Percentiles rank a stretch among this genome's conserved stretches.
Conservation (phyloP, 2,888 invertebrate species). For the Melinaea marsaeus region DNA sequence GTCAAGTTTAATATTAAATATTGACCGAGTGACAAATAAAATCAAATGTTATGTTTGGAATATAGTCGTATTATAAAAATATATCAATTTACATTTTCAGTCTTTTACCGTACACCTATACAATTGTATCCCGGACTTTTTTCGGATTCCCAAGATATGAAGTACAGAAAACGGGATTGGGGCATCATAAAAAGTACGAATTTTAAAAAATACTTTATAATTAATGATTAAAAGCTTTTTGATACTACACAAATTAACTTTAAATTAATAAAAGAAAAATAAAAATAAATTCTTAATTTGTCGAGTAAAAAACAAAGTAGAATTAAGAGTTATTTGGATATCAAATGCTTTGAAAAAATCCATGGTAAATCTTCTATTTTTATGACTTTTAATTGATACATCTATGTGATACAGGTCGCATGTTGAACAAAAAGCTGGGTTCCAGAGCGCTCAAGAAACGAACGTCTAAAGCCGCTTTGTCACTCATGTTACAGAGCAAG, state of each 20-base stretch:
- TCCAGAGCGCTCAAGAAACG: slow-evolving; percentile 46
- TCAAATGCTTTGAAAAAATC: too few species aligned
- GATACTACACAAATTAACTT: neutral
- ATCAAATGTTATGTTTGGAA: too few species aligned
- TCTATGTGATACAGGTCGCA: slow-evolving; percentile 47
- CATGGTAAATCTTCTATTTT: too few species aligned
- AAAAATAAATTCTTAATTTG: too few species aligned
- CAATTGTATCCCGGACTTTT: slow-evolving; percentile 55
- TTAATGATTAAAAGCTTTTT: neutral
- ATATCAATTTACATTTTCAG: slow-evolving; percentile 39
- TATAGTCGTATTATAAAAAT: neutral
- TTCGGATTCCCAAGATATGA: slow-evolving; percentile 41
- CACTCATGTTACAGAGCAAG: slow-evolving; percentile 61
- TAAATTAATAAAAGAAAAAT: neutral
- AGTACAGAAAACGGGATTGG: slow-evolving; percentile 54
- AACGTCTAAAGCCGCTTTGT: slow-evolving; percentile 62
- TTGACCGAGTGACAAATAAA: too few species aligned
- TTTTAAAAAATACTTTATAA: neutral
- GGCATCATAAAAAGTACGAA: neutral
- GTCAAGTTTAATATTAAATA: too few species aligned
- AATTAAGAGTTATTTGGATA: too few species aligned
- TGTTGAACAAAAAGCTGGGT: slow-evolving; percentile 57
- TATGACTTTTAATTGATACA: too few species aligned
- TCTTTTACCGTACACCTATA: slow-evolving; percentile 65
- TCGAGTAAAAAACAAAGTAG: too few species aligned